Evolutionary conservation across 2,797 vertebrate genomes (phyloP).

Genomic region (Chelonia mydas): DNA sequence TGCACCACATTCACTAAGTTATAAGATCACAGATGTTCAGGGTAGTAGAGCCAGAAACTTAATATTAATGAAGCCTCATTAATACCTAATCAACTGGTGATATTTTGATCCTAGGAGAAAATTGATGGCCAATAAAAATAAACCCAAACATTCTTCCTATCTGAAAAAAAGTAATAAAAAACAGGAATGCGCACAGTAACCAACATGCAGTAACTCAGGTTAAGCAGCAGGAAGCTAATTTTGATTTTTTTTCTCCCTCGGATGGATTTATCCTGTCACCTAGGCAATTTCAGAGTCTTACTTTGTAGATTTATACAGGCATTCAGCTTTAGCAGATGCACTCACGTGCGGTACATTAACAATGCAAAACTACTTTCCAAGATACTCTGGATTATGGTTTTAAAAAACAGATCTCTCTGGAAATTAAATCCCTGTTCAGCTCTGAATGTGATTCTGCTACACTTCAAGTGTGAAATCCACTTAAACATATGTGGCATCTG

Average conservation of each 20-base stretch:
- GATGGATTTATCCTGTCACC: constrained; percentile 39
- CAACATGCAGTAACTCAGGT: constrained; percentile 23
- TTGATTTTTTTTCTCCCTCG: background rate
- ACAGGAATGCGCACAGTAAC: constrained; percentile 37
- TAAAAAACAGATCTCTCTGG: constrained; percentile 36
- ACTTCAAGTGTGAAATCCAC: constrained; percentile 43
- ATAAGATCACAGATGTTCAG: constrained; percentile 31
- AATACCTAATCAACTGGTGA: constrained; percentile 46
- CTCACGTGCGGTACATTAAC: constrained; percentile 25
- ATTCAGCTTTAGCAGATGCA: constrained; percentile 54
- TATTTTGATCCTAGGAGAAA: constrained; percentile 60
- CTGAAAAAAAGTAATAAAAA: constrained; percentile 32
- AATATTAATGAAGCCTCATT: constrained; percentile 58
- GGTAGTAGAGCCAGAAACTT: constrained; percentile 29
- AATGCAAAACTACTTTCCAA: constrained; percentile 43
- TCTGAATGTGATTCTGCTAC: constrained; percentile 4
- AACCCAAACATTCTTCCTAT: constrained; percentile 30
- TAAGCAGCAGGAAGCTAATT: constrained; percentile 47
- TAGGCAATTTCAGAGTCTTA: constrained; percentile 42
- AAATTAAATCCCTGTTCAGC: constrained; percentile 12
- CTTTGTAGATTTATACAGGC: constrained; percentile 51
- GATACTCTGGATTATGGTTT: constrained; percentile 49
- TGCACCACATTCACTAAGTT: constrained; percentile 20
- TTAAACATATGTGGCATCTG: constrained; percentile 25
- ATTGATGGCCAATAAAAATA: constrained; percentile 55